Percentiles rank a stretch among this genome's conserved stretches.
phyloP scores from a whole-genome alignment of 2,797 vertebrate genomes.

The Coregonus sp. region DNA sequence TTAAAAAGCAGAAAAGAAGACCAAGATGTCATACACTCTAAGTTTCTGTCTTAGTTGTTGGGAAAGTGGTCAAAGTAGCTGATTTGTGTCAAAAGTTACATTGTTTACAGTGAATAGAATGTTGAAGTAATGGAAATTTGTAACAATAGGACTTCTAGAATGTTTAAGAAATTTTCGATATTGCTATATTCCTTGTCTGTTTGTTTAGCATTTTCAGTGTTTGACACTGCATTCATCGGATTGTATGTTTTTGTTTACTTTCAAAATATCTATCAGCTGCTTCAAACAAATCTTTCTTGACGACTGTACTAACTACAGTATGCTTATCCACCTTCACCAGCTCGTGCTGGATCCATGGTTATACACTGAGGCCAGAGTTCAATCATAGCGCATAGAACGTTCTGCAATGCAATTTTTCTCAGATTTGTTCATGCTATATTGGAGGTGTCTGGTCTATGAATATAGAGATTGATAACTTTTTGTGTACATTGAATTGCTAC shows the following conservation, averaged over 20 bases:
- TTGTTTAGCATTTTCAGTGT: background rate
- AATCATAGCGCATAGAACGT: background rate
- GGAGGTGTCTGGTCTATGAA: too few species aligned
- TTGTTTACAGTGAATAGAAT: background rate
- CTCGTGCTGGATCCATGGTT: background rate
- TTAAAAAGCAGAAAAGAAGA: too few species aligned
- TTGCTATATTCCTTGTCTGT: background rate
- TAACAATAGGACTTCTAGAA: background rate
- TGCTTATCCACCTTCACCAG: background rate
- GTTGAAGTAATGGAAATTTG: background rate
- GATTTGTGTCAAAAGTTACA: background rate
- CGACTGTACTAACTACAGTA: background rate
- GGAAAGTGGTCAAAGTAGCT: too few species aligned
- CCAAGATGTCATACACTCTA: too few species aligned
- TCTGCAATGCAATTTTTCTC: background rate
- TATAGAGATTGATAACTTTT: too few species aligned
- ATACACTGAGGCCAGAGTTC: background rate
- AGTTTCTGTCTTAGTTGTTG: too few species aligned
- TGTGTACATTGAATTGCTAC: too few species aligned
- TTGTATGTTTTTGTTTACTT: conserved; percentile 1
- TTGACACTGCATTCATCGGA: background rate
- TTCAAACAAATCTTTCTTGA: background rate
- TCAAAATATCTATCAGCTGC: background rate
- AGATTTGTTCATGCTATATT: background rate
- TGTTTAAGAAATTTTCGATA: background rate